Base-by-base conservation (phyloP, 2,888 invertebrate genomes). In the Formica aserva region DNA sequence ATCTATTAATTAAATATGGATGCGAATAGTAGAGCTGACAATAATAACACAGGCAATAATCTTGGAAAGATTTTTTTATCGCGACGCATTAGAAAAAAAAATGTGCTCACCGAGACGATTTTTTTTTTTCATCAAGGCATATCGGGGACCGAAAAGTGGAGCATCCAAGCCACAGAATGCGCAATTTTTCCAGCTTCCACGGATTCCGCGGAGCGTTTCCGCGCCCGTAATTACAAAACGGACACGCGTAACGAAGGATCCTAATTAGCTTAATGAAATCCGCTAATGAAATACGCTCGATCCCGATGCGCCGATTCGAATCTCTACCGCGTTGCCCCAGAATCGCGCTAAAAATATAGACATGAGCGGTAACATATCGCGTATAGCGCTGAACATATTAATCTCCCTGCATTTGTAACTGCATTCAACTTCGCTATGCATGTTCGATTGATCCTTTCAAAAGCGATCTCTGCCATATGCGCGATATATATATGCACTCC, bases 201-300 rank as follows among this genome's bases (percentile, higher is more conserved):
- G 77, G 81, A 88, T 89, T 87, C 87, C 85, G 84, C 80, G 72
- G 75, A 89, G 82, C 89, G 87, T 87, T 87, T 89, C 88, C 89
- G 82, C 86, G 85, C 8, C 63, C 84, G 85, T 88, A 89, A 89
- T 89, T 89, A 89, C 88, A 84, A 22, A 52, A 82, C 81, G 75
- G 72, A 32, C 41, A 65, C 71, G 83, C 83, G 83, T 88, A 89
- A 88, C 90, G 85, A 89, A 85, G 62, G 82, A 32, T 83, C 80
- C 86, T 89, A 90, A 89, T 89, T 89, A 90, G 88, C 85, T 76
- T 90, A 90, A 89, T 88, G 89, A 89, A 88, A 89, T 89, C 85
- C 83, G 74, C 77, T 85, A 87, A 86, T 86, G 89, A 89, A 89
- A 89, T 82, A 82, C 63, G 38, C 82, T 66, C 60, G 67, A 77